Conservation (phyloP, 2,888 invertebrate species). For the Oligia fasciuncula region DNA sequence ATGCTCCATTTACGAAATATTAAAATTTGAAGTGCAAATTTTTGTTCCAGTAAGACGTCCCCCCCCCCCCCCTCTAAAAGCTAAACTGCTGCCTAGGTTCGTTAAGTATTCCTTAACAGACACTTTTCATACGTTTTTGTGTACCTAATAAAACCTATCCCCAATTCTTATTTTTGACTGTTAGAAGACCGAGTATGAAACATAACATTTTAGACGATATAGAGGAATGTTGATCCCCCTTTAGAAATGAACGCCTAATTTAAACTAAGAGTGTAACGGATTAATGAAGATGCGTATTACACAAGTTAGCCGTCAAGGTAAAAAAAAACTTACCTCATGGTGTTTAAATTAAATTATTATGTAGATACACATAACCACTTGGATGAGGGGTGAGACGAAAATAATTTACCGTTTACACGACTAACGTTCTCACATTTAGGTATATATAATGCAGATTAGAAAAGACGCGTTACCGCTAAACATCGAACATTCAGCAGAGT, state of each 20-base stretch:
- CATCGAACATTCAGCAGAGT: background rate
- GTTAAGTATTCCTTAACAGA: background rate
- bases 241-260: background rate
- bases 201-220: background rate
- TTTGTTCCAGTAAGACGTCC: too few species aligned
- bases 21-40: too few species aligned
- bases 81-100: too few species aligned
- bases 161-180: background rate
- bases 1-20: too few species aligned
- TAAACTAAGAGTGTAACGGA: background rate
- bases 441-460: background rate
- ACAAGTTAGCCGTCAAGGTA: background rate
- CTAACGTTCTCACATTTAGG: background rate
- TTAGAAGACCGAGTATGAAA: background rate
- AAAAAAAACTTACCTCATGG: conserved; percentile 37
- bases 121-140: background rate
- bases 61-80: too few species aligned
- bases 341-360: background rate
- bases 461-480: background rate
- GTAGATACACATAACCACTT: background rate
- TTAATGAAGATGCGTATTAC: background rate
- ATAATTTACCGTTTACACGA: background rate
- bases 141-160: background rate
- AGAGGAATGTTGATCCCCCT: too few species aligned
- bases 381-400: background rate